These are phyloP conservation scores for Plagodis dolabraria DNA, from an alignment of 2,888 invertebrate genomes.

Conservation along the genomic window DNA sequence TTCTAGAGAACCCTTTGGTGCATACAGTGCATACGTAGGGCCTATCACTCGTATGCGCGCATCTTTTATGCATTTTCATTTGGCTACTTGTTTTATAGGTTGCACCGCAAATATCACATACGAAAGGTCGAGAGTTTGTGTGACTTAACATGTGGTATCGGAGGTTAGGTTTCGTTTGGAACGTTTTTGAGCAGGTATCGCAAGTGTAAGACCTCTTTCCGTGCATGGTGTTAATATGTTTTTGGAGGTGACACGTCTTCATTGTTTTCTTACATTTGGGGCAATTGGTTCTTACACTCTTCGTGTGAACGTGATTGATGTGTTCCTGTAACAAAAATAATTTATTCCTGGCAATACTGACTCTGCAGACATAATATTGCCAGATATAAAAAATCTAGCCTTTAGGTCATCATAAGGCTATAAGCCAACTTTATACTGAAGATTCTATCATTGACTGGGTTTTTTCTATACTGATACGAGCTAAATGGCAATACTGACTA, in stretches of 20 bases:
- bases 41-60: not conserved
- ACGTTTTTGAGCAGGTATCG: conserved; percentile 1
- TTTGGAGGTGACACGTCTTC: not conserved
- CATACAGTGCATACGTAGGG: not conserved
- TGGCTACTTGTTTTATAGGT: not conserved
- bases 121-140: conserved; percentile 1
- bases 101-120: conserved; percentile 3
- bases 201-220: conserved; percentile 2
- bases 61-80: not conserved
- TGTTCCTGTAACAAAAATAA: conserved; percentile 2
- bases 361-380: too few relatives aligned
- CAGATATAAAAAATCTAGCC: too few relatives aligned
- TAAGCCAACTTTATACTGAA: too few relatives aligned
- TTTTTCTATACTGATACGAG: too few relatives aligned
- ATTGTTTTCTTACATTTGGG: conserved; percentile 1
- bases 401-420: too few relatives aligned
- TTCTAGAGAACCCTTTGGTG: conserved; percentile 1
- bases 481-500: too few relatives aligned
- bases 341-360: not conserved
- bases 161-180: not conserved
- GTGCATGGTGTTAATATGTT: conserved; percentile 1
- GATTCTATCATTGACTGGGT: too few relatives aligned
- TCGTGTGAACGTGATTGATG: conserved; percentile 1
- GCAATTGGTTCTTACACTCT: conserved; percentile 1
- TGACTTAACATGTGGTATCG: conserved; percentile 4